Conservation (phyloP, 2,113 vertebrate species). For the Strix aluco region DNA sequence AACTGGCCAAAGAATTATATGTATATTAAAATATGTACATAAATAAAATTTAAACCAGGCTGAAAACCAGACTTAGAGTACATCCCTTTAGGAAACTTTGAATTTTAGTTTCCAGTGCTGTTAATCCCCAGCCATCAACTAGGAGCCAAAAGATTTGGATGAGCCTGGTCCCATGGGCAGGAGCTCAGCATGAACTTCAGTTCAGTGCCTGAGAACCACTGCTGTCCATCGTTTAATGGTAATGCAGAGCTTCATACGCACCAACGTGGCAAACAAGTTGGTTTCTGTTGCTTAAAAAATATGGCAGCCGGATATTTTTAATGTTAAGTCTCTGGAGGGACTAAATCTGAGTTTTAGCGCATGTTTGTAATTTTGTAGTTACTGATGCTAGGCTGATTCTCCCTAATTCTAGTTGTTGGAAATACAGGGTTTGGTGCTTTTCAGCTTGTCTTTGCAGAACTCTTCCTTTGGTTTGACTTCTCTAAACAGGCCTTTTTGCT, state of each 20-base stretch:
- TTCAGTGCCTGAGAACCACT: background rate
- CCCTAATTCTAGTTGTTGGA: background rate
- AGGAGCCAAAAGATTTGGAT: background rate
- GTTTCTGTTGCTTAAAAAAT: background rate
- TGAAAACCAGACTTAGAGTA: background rate
- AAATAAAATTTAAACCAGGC: background rate
- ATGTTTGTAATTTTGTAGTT: background rate
- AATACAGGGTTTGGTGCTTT: background rate
- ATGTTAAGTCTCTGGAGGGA: background rate
- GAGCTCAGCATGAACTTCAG: background rate
- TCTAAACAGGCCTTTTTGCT: background rate
- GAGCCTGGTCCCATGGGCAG: background rate
- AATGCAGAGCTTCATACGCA: background rate
- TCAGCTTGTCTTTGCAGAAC: background rate
- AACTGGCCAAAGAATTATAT: background rate
- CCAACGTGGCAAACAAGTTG: rapidly evolving
- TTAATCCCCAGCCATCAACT: background rate
- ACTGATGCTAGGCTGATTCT: background rate
- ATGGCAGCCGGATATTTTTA: background rate
- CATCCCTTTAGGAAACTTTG: background rate
- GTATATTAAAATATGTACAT: background rate
- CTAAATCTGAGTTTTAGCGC: background rate
- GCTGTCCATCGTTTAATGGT: background rate
- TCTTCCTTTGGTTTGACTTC: background rate
- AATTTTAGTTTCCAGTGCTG: background rate